These are phyloP conservation scores for Antrozous pallidus DNA, from an alignment of 2,797 vertebrate genomes.

Conservation along the genomic window DNA sequence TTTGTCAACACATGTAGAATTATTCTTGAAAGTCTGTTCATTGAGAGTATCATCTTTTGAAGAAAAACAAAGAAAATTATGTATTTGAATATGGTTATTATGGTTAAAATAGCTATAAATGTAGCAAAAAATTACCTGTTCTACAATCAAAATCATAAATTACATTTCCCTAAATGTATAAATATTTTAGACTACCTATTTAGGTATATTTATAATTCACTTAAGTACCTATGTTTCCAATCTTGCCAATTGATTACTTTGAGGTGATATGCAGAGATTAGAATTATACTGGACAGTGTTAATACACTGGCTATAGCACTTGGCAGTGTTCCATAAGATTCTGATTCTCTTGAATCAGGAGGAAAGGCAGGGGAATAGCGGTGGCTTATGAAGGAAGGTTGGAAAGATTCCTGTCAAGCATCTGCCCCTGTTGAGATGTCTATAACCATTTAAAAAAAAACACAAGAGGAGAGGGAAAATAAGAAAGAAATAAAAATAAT, in stretches of 20 bases:
- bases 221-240: not conserved
- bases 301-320: slow-evolving; percentile 64
- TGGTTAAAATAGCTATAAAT: not conserved
- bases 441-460: slow-evolving; percentile 53
- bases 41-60: not conserved
- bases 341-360: slow-evolving; percentile 61
- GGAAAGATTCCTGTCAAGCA: slow-evolving; percentile 72
- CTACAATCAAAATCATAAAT: slow-evolving; percentile 57
- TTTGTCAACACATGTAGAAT: not conserved
- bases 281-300: slow-evolving; percentile 67
- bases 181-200: slow-evolving; percentile 19
- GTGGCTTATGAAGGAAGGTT: slow-evolving; percentile 43
- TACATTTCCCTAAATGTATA: slow-evolving; percentile 27
- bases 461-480: fast-evolving
- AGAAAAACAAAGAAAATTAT: not conserved
- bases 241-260: not conserved
- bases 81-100: not conserved
- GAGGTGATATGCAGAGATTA: slow-evolving; percentile 61
- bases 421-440: slow-evolving; percentile 61
- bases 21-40: not conserved
- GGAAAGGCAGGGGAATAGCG: slow-evolving; percentile 62
- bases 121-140: not conserved
- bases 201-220: slow-evolving; percentile 15
- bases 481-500: slow-evolving; percentile 32
- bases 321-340: slow-evolving; percentile 52